Percentiles rank a stretch among this genome's conserved stretches.
These are phyloP conservation scores for Polydrusus cervinus DNA, from an alignment of 2,888 invertebrate genomes.

Conservation along the genomic window DNA sequence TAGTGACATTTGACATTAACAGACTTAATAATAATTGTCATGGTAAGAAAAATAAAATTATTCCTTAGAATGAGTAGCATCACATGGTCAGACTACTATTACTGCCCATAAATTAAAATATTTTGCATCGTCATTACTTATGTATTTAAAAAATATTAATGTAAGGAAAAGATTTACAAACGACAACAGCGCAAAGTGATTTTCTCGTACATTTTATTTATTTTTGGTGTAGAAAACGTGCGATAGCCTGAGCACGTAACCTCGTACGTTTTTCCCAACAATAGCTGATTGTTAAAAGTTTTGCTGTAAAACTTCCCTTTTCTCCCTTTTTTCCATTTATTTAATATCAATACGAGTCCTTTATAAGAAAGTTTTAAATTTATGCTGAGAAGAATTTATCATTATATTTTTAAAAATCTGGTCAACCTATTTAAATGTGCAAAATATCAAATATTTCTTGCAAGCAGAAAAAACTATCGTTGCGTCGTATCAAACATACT, in stretches of 20 bases:
- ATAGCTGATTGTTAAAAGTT: slow-evolving; percentile 33
- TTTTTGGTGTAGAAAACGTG: slow-evolving; percentile 23
- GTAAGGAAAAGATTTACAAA: background rate
- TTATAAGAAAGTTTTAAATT: slow-evolving; percentile 21
- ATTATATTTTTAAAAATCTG: background rate
- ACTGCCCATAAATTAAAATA: too few species aligned
- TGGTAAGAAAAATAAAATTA: too few species aligned
- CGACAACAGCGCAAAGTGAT: slow-evolving; percentile 21
- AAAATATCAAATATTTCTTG: too few species aligned
- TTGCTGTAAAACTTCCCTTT: slow-evolving; percentile 31
- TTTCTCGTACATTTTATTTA: slow-evolving; percentile 24
- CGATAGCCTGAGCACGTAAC: slow-evolving; percentile 27
- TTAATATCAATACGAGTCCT: slow-evolving; percentile 24
- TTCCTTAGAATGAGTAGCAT: too few species aligned
- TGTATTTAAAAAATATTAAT: too few species aligned
- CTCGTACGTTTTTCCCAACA: slow-evolving; percentile 28
- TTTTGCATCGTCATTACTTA: too few species aligned
- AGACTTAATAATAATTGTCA: too few species aligned
- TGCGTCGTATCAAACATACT: too few species aligned
- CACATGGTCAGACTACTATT: too few species aligned
- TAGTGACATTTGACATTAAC: too few species aligned
- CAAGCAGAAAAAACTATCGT: too few species aligned
- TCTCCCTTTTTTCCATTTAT: slow-evolving; percentile 11
- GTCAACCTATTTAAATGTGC: too few species aligned
- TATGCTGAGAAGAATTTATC: background rate